A percentile compares a stretch with the other conserved stretches of the same genome.
phyloP scores from a whole-genome alignment of 2,797 vertebrate species.

The Forpus xanthops region DNA sequence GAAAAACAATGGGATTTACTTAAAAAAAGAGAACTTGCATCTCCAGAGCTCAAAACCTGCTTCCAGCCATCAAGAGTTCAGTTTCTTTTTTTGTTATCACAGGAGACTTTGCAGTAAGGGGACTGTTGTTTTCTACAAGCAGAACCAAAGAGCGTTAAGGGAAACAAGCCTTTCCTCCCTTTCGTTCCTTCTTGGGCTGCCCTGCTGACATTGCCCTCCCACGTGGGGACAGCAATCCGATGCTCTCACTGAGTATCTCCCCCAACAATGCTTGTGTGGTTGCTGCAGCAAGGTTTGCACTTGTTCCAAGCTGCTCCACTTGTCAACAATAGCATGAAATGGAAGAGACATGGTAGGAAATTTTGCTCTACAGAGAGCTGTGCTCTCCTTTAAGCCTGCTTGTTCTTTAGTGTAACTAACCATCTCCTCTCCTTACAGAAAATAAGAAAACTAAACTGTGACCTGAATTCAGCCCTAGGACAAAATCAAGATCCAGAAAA shows the following conservation, averaged over 20 bases:
- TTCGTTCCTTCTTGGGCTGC: not conserved
- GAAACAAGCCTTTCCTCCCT: not conserved
- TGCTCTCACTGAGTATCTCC: not conserved
- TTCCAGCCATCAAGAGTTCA: not conserved
- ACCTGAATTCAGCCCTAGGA: not conserved
- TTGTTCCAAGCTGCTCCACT: not conserved
- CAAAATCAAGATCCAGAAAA: not conserved
- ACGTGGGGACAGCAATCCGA: not conserved
- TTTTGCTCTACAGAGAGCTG: not conserved
- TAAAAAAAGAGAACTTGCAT: not conserved
- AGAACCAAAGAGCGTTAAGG: not conserved
- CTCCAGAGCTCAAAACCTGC: not conserved
- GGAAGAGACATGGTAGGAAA: not conserved
- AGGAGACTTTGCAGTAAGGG: not conserved
- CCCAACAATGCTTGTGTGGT: not conserved
- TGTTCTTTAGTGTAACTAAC: not conserved
- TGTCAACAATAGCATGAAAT: not conserved
- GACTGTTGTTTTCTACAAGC: not conserved
- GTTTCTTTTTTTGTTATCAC: not conserved
- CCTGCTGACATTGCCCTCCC: not conserved
- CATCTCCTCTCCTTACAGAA: not conserved
- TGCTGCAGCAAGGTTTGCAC: accelerated
- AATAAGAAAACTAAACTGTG: not conserved
- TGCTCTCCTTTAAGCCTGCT: not conserved
- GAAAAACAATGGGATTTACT: not conserved